Evolutionary conservation across 2,888 invertebrate species (phyloP), one percentile per base, ranked within the genome.

Genomic region (Gryllus longicercus): DNA sequence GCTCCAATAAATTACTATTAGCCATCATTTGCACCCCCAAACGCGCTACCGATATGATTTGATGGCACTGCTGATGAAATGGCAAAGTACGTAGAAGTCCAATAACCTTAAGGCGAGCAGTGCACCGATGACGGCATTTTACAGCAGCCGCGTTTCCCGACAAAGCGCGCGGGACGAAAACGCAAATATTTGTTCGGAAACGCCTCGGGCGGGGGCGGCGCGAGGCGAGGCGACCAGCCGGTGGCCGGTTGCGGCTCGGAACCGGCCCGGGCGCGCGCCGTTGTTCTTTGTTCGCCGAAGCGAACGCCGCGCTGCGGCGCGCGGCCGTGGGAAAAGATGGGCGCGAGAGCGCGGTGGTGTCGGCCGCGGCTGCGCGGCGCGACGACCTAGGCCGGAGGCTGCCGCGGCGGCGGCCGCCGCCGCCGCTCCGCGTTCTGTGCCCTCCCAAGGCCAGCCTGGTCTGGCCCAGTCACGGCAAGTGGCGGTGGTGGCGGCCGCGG

Each of bases 281-380:
- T 78, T 78, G 76, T 78, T 78, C 78, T 78, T 78, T 78, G 78
- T 78, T 78, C 78, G 51, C 49, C 49, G 16, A 78, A 16, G 78
- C 23, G 16, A 11, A 1, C 77, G n/a, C 23, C 10, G 2, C 23
- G 50, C n/a, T 2, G 38, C 77, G n/a, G 77, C 49, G 21, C 23
- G 50, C 21, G 50, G 77, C 49, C 77, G n/a, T 50, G 78, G 51
- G 78, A 21, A 38, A 25, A 78, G 78, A 38, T 50, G 49, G 50
- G 78, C 78, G 51, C 23, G 50, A 50, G 16, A 63, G 16, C 16
- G n/a, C 63, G 63, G 63, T 14, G 63, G 63, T n/a, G 21, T 16
- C 25, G 76, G 49, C 25, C 1, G 76, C 2, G 49, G 14, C 3
- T 3, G 18, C 14, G 12, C 16, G 76, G 14, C 14, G 16, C 25